phyloP scores from a whole-genome alignment of 2,113 vertebrate species.

The Rostratula benghalensis region DNA sequence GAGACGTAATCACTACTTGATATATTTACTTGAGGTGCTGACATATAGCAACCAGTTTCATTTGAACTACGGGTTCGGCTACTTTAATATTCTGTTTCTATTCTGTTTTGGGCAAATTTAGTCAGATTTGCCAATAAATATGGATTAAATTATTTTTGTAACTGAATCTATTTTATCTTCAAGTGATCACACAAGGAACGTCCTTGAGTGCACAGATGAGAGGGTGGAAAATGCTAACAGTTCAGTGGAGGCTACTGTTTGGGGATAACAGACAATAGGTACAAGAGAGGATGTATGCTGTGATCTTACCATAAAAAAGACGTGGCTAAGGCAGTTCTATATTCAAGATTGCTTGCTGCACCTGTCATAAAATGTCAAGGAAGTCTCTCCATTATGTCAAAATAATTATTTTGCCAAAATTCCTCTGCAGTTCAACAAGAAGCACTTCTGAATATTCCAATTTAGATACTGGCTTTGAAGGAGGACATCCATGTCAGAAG shows the following conservation, averaged over 20 bases:
- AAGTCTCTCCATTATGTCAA: not conserved
- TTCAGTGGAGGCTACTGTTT: not conserved
- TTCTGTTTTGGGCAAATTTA: not conserved
- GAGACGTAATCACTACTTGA: not conserved
- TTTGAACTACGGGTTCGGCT: not conserved
- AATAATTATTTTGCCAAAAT: not conserved
- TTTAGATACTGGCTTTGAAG: not conserved
- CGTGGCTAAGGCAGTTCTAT: not conserved
- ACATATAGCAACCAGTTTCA: not conserved
- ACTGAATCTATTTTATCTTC: not conserved
- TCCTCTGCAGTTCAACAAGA: not conserved
- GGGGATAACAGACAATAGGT: not conserved
- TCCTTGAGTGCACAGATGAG: not conserved
- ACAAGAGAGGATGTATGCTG: not conserved
- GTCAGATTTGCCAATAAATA: not conserved
- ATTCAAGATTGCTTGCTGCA: not conserved
- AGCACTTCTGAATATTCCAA: not conserved
- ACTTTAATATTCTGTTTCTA: not conserved
- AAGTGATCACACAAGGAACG: not conserved
- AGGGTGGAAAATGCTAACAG: not conserved
- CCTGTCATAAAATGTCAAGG: not conserved
- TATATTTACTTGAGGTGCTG: not conserved
- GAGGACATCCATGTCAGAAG: not conserved
- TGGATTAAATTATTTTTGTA: not conserved
- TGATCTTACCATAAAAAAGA: not conserved